Conservation (phyloP, 2,888 invertebrate genomes). For the Melieria crassipennis region DNA sequence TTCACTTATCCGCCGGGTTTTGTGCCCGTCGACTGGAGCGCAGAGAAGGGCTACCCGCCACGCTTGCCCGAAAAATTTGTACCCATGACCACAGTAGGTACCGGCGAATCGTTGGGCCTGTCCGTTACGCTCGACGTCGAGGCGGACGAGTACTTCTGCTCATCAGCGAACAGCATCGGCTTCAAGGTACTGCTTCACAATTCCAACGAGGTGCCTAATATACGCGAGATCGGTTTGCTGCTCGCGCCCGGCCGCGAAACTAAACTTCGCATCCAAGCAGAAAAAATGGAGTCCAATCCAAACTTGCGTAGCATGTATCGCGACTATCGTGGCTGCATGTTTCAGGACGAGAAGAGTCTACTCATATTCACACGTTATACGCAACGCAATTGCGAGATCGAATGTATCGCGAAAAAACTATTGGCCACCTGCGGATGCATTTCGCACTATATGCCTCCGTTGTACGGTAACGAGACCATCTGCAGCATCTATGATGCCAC, state of each 20-base stretch:
- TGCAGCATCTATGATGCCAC: slow-evolving; percentile 75
- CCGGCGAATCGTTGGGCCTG: slow-evolving; percentile 76
- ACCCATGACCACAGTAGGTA: slow-evolving; percentile 66
- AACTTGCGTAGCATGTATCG: slow-evolving; percentile 32
- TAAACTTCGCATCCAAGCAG: slow-evolving; percentile 43
- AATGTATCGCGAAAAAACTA: slow-evolving; percentile 77
- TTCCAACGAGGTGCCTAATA: slow-evolving; percentile 42
- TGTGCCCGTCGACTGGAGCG: slow-evolving; percentile 72
- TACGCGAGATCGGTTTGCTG: slow-evolving; percentile 45
- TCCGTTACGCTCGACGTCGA: slow-evolving; percentile 75
- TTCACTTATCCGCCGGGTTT: slow-evolving; percentile 2
- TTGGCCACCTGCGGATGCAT: slow-evolving; percentile 54
- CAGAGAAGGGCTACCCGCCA: slow-evolving; percentile 74
- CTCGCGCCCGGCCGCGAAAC: slow-evolving; percentile 45
- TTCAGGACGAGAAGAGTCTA: slow-evolving; percentile 74
- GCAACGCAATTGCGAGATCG: slow-evolving; percentile 78
- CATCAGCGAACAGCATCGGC: slow-evolving; percentile 71
- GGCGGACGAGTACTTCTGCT: slow-evolving; percentile 78
- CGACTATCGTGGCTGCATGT: slow-evolving; percentile 72
- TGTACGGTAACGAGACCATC: slow-evolving; percentile 72
- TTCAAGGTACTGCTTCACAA: slow-evolving; percentile 48
- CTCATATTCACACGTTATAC: slow-evolving; percentile 75
- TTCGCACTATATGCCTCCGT: slow-evolving; percentile 63
- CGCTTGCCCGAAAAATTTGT: slow-evolving; percentile 69
- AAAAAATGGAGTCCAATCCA: slow-evolving; percentile 41